phyloP scores from a whole-genome alignment of 2,888 invertebrate genomes.

The Hypena proboscidalis region DNA sequence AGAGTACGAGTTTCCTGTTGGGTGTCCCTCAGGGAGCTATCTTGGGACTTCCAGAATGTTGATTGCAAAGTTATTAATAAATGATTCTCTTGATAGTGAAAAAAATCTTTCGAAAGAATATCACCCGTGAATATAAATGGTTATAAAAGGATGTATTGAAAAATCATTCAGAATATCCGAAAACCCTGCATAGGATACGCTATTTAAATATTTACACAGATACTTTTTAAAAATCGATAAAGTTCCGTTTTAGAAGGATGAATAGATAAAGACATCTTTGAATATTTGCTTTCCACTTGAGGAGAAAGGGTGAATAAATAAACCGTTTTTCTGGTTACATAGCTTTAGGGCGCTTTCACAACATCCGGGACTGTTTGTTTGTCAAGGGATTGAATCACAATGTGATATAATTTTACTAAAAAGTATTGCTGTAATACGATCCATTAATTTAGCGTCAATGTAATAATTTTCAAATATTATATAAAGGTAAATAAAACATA shows the following conservation, averaged over 20 bases:
- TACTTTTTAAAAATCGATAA: not conserved
- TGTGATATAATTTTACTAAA: not conserved
- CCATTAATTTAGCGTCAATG: too few relatives aligned
- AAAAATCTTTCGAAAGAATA: too few relatives aligned
- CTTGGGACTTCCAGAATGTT: not conserved
- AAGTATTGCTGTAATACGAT: too few relatives aligned
- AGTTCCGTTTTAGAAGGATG: not conserved
- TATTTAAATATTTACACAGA: constrained; percentile 2
- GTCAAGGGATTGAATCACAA: constrained; percentile 1
- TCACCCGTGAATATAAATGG: too few relatives aligned
- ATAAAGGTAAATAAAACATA: too few relatives aligned
- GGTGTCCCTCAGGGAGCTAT: not conserved
- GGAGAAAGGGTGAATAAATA: constrained; percentile 4
- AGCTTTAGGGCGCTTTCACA: constrained; percentile 1
- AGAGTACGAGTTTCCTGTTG: not conserved
- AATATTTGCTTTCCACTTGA: constrained; percentile 2
- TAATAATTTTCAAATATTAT: too few relatives aligned
- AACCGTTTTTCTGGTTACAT: not conserved
- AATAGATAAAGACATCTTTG: not conserved
- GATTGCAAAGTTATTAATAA: not conserved
- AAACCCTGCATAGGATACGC: not conserved
- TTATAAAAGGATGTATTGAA: too few relatives aligned
- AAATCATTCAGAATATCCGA: not conserved
- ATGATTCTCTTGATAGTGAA: not conserved
- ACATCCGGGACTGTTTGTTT: constrained; percentile 1